Evolutionary conservation across 2,113 vertebrate species (phyloP).

Genomic region (Erythrolamprus reginae): DNA sequence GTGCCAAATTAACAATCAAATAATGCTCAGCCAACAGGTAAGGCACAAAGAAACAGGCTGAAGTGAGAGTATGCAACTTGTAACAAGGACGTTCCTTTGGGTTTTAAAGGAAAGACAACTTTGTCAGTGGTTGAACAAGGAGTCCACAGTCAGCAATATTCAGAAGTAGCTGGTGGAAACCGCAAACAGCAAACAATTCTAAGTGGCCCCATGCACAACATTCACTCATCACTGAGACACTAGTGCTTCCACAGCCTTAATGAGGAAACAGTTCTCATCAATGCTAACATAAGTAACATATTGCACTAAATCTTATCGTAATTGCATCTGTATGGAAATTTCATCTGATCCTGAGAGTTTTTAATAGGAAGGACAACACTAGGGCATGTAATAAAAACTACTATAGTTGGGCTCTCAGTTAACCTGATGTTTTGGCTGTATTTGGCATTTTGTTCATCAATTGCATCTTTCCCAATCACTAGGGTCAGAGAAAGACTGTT

Average conservation of each 20-base stretch:
- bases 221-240: not conserved
- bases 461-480: not conserved
- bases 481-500: not conserved
- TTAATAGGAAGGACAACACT: not conserved
- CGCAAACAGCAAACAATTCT: not conserved
- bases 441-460: not conserved
- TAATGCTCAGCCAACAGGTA: not conserved
- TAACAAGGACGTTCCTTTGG: not conserved
- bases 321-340: not conserved
- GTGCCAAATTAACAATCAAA: not conserved
- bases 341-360: not conserved
- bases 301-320: not conserved
- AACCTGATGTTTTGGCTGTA: not conserved
- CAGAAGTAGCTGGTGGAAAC: not conserved
- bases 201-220: not conserved
- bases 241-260: not conserved
- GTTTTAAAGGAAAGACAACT: not conserved
- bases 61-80: not conserved
- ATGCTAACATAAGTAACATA: not conserved
- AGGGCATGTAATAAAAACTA: not conserved
- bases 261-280: not conserved
- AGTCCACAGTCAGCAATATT: not conserved
- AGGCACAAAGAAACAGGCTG: not conserved
- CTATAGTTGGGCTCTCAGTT: not conserved
- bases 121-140: not conserved